phyloP scores from a whole-genome alignment of 92 coral and sea anemone genomes.

The Bergia puertoricense region DNA sequence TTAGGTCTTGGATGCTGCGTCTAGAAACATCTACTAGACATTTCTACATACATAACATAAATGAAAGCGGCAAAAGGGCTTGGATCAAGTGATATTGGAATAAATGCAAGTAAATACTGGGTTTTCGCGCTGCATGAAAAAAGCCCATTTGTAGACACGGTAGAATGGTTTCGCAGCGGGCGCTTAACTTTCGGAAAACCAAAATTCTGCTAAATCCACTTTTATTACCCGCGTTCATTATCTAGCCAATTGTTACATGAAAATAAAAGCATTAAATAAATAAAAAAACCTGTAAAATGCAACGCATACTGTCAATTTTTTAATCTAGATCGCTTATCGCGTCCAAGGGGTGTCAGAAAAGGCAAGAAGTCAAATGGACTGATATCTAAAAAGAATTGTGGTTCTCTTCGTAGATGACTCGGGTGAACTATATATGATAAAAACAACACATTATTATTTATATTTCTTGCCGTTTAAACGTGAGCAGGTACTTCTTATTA shows the following conservation, averaged over 20 bases:
- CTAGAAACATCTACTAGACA: conserved; percentile 1
- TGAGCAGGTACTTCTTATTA: not conserved
- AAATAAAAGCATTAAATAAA: not conserved
- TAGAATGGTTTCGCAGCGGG: not conserved
- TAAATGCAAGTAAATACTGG: not conserved
- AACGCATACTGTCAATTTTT: not conserved
- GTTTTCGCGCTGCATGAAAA: conserved; percentile 26
- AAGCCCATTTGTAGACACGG: conserved; percentile 1
- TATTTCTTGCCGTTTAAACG: not conserved
- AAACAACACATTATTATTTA: not conserved
- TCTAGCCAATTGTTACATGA: not conserved
- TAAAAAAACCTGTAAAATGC: not conserved
- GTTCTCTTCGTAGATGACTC: not conserved
- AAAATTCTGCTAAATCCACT: not conserved
- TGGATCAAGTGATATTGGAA: not conserved
- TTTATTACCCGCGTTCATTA: not conserved
- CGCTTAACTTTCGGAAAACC: conserved; percentile 27
- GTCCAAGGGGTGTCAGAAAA: not conserved
- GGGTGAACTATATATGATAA: not conserved
- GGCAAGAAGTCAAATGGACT: not conserved
- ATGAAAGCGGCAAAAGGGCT: conserved; percentile 2
- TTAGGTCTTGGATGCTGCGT: not conserved
- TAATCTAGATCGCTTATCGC: not conserved
- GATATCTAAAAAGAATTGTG: not conserved
- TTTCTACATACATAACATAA: no score